Base-by-base conservation (phyloP, 2,888 invertebrate species). In the Acronicta leporina region DNA sequence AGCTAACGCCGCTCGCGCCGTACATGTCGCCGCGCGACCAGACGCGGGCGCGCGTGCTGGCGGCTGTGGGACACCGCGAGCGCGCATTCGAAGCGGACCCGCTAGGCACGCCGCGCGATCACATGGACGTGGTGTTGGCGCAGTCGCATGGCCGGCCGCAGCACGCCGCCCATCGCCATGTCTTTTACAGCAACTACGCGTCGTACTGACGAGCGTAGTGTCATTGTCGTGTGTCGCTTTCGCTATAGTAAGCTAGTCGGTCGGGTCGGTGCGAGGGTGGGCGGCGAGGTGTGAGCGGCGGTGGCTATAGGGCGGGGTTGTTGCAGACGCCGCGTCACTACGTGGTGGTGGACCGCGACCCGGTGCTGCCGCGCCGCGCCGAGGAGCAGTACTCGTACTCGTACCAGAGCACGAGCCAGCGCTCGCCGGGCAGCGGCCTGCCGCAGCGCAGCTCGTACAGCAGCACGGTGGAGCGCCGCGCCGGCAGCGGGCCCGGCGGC, bases 351-450 rank as follows among this genome's bases (percentile, higher is more conserved):
- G 96, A 96, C 92, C 97, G 97, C 89, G 96, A 96, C 82, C 96
- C 96, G 30, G 63, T 73, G 84, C 92, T 95, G 85, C 95, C 95
- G 81, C 95, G 96, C 62, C 95, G 96, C 88, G 96, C 96, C 80
- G 97, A 97, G 90, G 96, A 97, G 95, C 97, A 97, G 95, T 98
- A 97, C 95, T 97, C 97, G 81, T 97, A 97, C 95, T 96, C 97
- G 77, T 97, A 97, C 95, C 94, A 95, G 89, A 96, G 96, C 89
- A 94, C 95, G 79, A 94, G 95, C 86, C 90, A 95, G 89, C 92
- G 94, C 77, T 87, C 94, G 82, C 73, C 88, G 65, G 95, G 95
- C 86, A 70, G 81, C 75, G 84, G 87, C 59, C 74, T 89, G 79
- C 97, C 97, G 72, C 95, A 96, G 88, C 95, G 95, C 82, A 95